phyloP scores from a whole-genome alignment of 2,888 invertebrate genomes.

The Nymphalis c-album region DNA sequence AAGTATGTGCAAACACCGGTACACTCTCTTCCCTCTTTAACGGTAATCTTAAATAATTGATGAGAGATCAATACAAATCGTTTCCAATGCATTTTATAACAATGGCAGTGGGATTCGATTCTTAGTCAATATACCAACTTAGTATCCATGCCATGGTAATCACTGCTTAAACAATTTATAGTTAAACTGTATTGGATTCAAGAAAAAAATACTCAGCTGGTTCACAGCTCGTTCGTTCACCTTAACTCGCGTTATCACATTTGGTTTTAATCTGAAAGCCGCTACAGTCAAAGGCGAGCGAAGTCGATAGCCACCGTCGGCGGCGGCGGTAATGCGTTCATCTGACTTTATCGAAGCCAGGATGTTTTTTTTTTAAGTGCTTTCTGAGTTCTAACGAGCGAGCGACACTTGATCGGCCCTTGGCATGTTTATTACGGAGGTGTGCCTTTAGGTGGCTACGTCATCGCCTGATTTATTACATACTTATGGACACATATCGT shows the following conservation, averaged over 20 bases:
- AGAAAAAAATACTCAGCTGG: background rate
- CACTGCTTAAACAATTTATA: too few relatives aligned
- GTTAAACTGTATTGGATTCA: background rate
- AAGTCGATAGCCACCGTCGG: conserved; percentile 32
- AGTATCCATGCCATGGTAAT: too few relatives aligned
- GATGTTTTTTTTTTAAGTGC: conserved; percentile 32
- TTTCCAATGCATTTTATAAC: too few relatives aligned
- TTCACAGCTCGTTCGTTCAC: background rate
- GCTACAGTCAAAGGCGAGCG: conserved; percentile 25
- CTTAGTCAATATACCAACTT: too few relatives aligned
- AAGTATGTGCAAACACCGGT: too few relatives aligned
- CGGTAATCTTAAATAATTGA: too few relatives aligned
- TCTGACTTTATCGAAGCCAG: conserved; percentile 35
- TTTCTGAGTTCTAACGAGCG: conserved; percentile 32
- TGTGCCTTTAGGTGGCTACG: conserved; percentile 40
- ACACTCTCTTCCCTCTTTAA: too few relatives aligned
- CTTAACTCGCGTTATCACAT: conserved; percentile 25
- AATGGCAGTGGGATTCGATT: too few relatives aligned
- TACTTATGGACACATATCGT: conserved; percentile 35
- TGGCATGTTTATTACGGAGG: conserved; percentile 37
- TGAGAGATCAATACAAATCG: too few relatives aligned
- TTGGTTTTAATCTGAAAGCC: conserved; percentile 24
- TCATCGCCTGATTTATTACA: conserved; percentile 47
- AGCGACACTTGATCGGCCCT: conserved; percentile 25
- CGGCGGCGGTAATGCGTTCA: conserved; percentile 38